Base-by-base conservation (phyloP, 2,888 invertebrate species). In the Drosophila mercatorum region DNA sequence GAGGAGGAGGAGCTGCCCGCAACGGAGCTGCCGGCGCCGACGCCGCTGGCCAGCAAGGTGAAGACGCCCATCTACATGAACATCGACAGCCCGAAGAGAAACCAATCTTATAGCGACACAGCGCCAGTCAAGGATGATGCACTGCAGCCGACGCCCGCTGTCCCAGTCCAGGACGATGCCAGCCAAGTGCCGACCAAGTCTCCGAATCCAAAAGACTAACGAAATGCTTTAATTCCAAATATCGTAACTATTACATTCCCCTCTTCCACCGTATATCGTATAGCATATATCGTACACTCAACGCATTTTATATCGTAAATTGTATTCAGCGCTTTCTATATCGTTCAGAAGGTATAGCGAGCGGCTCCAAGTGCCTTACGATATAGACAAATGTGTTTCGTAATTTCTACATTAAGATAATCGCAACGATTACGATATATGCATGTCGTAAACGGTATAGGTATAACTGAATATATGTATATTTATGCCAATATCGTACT, bases 1-100 rank as follows among this genome's bases (percentile, higher is more conserved):
- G 92, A 92, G 81, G 92, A 92, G 83, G 92, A 92, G 82, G 92
- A 92, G 66, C 43, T 86, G 44, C 81, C 83, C 14, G 53, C 78
- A 12, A 72, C 72, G 38, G 53, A 53, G n/a, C 53, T 5, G 60
- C 28, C 55, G 5, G 17, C 6, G 51, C 73, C 76, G 53, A 72
- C 66, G 28, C 53, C 61, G 53, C 31, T 12, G 17, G 17, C 38
- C 60, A 52, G 56, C 68, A 84, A 71, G 28, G 64, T 60, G 31
- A 60, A 79, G 41, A 34, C 71, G 6, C 87, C 81, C 79, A 88
- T 90, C 55, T 89, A 91, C 78, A 89, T 90, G 85, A 90, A 88
- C 69, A 83, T 89, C 68, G 83, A 82, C 75, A 78, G 83, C 43
- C 90, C 83, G 88, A 91, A 88, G 88, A 88, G 88, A 90, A 82